A percentile compares a stretch with the other conserved stretches of the same genome.
phyloP scores from a whole-genome alignment of 2,797 vertebrate genomes.

The Sus cebifrons region DNA sequence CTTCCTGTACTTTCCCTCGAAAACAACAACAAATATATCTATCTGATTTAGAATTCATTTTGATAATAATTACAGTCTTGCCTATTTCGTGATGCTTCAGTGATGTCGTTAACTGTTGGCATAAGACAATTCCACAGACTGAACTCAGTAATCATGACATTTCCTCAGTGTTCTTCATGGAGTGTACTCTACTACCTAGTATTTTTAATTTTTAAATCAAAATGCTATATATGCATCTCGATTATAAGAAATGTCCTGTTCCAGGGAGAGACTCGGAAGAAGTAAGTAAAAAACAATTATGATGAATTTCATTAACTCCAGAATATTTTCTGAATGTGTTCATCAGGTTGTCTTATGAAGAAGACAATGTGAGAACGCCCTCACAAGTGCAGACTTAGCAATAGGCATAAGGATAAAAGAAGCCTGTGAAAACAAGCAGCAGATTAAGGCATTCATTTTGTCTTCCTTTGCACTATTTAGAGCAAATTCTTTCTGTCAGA shows the following conservation, averaged over 20 bases:
- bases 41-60: constrained; percentile 25
- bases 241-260: neutral
- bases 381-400: neutral
- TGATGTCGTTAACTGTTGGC: neutral
- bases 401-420: neutral
- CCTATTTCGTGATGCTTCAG: neutral
- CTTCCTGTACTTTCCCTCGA: constrained; percentile 38
- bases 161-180: neutral
- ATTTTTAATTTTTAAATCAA: neutral
- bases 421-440: neutral
- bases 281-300: neutral
- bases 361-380: neutral
- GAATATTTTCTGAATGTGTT: neutral
- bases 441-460: neutral
- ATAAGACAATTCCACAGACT: neutral
- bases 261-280: neutral
- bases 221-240: neutral
- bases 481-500: neutral
- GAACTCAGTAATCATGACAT: neutral
- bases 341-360: neutral
- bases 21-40: constrained; percentile 6
- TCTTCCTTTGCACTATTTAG: constrained; percentile 25
- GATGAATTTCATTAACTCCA: neutral
- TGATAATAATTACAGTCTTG: neutral
- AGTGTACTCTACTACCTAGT: neutral